Percentiles rank a stretch among this genome's conserved stretches.
Evolutionary conservation across 2,888 invertebrate genomes (phyloP).

Genomic region (Xiphydria camelus): DNA sequence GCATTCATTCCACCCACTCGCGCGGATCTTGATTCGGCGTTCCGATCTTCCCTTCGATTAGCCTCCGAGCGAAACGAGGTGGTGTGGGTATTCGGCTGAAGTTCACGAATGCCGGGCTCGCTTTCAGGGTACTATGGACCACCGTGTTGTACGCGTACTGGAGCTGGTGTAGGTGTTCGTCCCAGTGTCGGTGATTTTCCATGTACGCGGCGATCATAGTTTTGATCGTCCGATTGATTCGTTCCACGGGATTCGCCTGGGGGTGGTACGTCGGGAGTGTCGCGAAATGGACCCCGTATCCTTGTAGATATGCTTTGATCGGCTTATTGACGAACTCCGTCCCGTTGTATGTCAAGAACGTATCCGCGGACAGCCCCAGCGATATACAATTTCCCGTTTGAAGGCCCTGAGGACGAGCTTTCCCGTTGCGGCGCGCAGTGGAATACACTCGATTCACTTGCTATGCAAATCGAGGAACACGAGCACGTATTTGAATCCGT

Average conservation of each 20-base stretch:
- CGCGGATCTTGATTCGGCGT: not conserved
- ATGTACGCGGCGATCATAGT: not conserved
- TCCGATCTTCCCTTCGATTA: not conserved
- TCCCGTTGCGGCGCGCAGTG: not conserved
- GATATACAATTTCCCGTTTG: not conserved
- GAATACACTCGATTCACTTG: not conserved
- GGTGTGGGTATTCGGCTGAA: conserved; percentile 2
- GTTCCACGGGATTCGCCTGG: conserved; percentile 18
- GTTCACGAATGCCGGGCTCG: conserved; percentile 12
- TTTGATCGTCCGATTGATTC: conserved; percentile 12
- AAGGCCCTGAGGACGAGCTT: not conserved
- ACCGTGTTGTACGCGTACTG: conserved; percentile 17
- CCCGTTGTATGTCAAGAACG: not conserved
- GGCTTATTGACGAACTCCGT: conserved; percentile 6
- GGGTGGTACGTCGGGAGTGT: conserved; percentile 15
- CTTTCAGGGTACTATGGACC: conserved; percentile 9
- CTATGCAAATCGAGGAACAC: not conserved
- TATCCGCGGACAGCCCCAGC: not conserved
- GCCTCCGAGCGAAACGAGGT: not conserved
- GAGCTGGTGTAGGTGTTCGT: conserved; percentile 15
- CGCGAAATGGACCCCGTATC: not conserved
- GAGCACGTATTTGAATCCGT: not conserved
- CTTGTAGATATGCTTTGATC: not conserved
- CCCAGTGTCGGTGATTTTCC: conserved; percentile 15
- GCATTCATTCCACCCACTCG: not conserved